A percentile compares a stretch with the other conserved stretches of the same genome.
phyloP scores from a whole-genome alignment of 2,113 vertebrate species.

The Thunnus thynnus region DNA sequence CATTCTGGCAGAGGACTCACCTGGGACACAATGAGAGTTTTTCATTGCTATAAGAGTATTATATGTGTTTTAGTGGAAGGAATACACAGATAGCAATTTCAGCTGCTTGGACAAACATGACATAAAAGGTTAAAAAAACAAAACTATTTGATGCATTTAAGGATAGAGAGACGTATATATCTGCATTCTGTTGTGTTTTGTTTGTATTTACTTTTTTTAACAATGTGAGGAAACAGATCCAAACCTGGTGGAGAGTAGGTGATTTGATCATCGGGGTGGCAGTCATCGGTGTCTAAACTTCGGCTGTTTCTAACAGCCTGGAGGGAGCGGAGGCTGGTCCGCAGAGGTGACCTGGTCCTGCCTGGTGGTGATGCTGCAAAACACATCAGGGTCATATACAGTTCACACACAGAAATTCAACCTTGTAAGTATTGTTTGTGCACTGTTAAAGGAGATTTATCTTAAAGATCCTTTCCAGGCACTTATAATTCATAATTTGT shows the following conservation, averaged over 20 bases:
- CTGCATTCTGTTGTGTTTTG: not conserved
- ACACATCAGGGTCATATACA: not conserved
- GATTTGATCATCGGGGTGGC: slow-evolving; percentile 29
- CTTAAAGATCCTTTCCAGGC: too few relatives aligned
- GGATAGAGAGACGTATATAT: not conserved
- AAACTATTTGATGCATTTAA: not conserved
- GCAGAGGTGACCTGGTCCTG: slow-evolving; percentile 47
- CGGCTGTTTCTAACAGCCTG: slow-evolving; percentile 77
- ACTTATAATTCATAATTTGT: too few relatives aligned
- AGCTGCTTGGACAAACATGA: not conserved
- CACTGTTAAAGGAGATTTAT: too few relatives aligned
- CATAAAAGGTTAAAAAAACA: too few relatives aligned
- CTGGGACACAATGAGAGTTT: slow-evolving; percentile 22
- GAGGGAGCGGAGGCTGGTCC: slow-evolving; percentile 80
- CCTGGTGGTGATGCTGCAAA: slow-evolving; percentile 42
- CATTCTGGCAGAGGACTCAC: slow-evolving; percentile 18
- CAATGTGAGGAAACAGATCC: not conserved
- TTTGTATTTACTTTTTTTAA: not conserved
- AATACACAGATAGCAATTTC: not conserved
- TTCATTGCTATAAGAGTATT: not conserved
- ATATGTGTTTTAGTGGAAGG: not conserved
- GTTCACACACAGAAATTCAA: not conserved
- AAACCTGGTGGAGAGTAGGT: slow-evolving; percentile 55
- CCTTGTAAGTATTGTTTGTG: too few relatives aligned
- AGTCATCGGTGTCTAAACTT: slow-evolving; percentile 56